phyloP scores from a whole-genome alignment of 2,113 vertebrate species.

The Muscicapa adusta region DNA sequence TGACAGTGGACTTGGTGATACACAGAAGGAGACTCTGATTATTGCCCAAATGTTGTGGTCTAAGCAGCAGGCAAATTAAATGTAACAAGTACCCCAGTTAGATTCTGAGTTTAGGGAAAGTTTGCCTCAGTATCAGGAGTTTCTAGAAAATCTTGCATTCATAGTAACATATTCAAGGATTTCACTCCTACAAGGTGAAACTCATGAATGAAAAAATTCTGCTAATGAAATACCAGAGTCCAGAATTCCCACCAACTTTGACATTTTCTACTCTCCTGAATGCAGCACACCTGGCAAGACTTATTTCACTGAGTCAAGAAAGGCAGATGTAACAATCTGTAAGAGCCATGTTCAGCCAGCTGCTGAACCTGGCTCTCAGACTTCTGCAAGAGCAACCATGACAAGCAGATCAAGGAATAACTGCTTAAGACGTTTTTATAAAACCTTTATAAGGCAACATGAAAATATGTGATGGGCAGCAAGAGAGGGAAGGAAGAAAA shows the following conservation, averaged over 20 bases:
- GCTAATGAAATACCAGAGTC: background rate
- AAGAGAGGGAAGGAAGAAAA: background rate
- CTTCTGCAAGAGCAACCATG: background rate
- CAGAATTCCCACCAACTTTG: background rate
- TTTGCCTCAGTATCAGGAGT: background rate
- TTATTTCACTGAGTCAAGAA: background rate
- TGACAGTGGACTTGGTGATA: fast-evolving
- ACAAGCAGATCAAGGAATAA: background rate
- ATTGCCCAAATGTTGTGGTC: background rate
- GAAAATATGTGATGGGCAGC: background rate
- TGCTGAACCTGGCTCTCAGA: background rate
- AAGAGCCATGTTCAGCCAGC: background rate
- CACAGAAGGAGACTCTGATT: background rate
- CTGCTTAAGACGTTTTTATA: background rate
- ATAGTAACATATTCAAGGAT: background rate
- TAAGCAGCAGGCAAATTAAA: background rate
- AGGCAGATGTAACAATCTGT: background rate
- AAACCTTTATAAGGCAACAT: background rate
- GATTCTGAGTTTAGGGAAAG: background rate
- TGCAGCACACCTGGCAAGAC: background rate
- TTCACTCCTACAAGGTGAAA: background rate
- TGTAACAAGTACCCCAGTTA: background rate
- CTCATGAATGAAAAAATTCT: background rate
- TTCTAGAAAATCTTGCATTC: background rate
- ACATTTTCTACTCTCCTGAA: background rate